phyloP scores from a whole-genome alignment of 2,888 invertebrate species.

The Corythucha ciliata region DNA sequence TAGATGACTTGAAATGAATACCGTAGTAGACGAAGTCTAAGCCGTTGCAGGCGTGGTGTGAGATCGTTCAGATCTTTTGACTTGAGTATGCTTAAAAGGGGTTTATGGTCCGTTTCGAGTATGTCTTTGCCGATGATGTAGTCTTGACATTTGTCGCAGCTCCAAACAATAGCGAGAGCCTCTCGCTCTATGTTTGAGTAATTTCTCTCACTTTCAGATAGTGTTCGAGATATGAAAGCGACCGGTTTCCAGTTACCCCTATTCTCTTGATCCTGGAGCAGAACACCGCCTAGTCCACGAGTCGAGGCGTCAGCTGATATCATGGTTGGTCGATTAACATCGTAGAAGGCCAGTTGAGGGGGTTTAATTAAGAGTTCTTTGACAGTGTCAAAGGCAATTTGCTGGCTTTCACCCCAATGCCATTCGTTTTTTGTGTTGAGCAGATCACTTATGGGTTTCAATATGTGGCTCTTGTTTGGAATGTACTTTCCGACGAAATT shows the following conservation, averaged over 20 bases:
- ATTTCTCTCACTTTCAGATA: neutral
- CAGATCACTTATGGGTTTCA: slow-evolving; percentile 13
- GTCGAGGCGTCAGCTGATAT: slow-evolving; percentile 2
- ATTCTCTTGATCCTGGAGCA: neutral
- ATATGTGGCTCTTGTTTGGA: slow-evolving; percentile 18
- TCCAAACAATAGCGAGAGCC: slow-evolving; percentile 6
- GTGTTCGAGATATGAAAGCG: slow-evolving; percentile 8
- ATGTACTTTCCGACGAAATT: slow-evolving; percentile 22
- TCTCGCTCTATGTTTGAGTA: slow-evolving; percentile 12
- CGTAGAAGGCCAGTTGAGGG: neutral
- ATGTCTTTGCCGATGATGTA: slow-evolving; percentile 3
- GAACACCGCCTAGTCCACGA: slow-evolving; percentile 3
- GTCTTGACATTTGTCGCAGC: slow-evolving; percentile 10
- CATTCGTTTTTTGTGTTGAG: slow-evolving; percentile 20
- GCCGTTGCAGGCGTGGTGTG: slow-evolving; percentile 1
- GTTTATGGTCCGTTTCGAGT: slow-evolving; percentile 9
- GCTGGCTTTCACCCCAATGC: slow-evolving; percentile 9
- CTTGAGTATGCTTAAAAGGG: neutral
- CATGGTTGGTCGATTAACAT: neutral
- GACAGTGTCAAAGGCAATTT: slow-evolving; percentile 10
- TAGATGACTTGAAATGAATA: neutral
- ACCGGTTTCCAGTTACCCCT: neutral
- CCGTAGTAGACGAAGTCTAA: neutral
- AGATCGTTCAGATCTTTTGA: slow-evolving; percentile 7
- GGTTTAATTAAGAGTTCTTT: neutral